These are phyloP conservation scores for Amphiprion percula DNA, from an alignment of 2,113 vertebrate species.

Conservation along the genomic window DNA sequence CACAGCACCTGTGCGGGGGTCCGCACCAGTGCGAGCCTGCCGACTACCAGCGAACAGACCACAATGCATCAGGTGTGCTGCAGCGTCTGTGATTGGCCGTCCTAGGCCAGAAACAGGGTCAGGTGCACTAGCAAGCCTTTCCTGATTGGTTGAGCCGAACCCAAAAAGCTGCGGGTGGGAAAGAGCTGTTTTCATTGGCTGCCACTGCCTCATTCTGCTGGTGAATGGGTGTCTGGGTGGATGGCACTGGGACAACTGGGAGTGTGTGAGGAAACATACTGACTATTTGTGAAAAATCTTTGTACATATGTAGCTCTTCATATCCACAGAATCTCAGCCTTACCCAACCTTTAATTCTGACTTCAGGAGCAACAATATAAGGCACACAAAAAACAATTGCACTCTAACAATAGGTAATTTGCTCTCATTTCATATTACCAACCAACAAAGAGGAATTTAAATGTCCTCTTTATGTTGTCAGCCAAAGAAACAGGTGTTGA, in stretches of 20 bases:
- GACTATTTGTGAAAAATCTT: slow-evolving; percentile 36
- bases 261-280: slow-evolving; percentile 43
- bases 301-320: slow-evolving; percentile 17
- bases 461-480: slow-evolving; percentile 64
- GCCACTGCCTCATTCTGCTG: slow-evolving; percentile 56
- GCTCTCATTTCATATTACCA: slow-evolving; percentile 63
- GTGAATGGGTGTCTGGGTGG: slow-evolving; percentile 64
- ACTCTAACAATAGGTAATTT: slow-evolving; percentile 44
- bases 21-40: slow-evolving; percentile 29
- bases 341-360: slow-evolving; percentile 1
- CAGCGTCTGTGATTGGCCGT: slow-evolving; percentile 67
- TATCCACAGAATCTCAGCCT: slow-evolving; percentile 5
- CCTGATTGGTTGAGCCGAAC: slow-evolving; percentile 69
- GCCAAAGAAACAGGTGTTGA: slow-evolving; percentile 76
- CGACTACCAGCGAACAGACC: slow-evolving; percentile 48
- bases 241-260: slow-evolving; percentile 63
- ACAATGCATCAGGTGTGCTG: slow-evolving; percentile 76
- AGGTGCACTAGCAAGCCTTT: slow-evolving; percentile 58
- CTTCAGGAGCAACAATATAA: background rate
- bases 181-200: slow-evolving; percentile 69
- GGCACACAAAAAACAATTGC: background rate
- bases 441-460: slow-evolving; percentile 58
- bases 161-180: slow-evolving; percentile 67
- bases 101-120: slow-evolving; percentile 75
- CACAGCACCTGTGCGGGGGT: slow-evolving; percentile 72